Evolutionary conservation across 2,888 invertebrate species (phyloP).

Genomic region (Mythimna vitellina): DNA sequence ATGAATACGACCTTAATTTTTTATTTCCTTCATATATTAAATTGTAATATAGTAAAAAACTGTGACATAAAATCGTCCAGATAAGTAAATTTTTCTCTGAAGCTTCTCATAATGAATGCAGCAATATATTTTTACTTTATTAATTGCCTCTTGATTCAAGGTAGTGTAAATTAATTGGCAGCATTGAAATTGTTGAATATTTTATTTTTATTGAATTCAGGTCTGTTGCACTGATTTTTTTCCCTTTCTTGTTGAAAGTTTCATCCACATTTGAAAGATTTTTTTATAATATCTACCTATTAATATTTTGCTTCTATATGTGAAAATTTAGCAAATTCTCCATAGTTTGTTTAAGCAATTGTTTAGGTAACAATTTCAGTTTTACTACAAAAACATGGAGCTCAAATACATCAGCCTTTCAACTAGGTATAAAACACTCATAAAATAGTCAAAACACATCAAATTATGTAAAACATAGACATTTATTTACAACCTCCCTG

Average conservation of each 20-base stretch:
- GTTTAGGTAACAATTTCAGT: slow-evolving; percentile 6
- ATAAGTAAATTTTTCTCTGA: neutral
- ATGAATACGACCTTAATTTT: neutral
- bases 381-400: slow-evolving; percentile 9
- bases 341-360: slow-evolving; percentile 1
- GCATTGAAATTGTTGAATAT: neutral
- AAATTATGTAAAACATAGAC: slow-evolving; percentile 65
- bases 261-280: neutral
- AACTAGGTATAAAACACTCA: slow-evolving; percentile 29
- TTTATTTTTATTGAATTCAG: neutral
- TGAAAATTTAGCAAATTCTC: neutral
- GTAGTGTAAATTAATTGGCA: neutral
- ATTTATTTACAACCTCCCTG: slow-evolving; percentile 66
- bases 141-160: neutral
- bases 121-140: slow-evolving; percentile 8
- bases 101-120: slow-evolving; percentile 1
- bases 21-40: neutral
- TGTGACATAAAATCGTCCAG: neutral
- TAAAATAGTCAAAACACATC: slow-evolving; percentile 58
- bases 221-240: neutral
- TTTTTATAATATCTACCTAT: neutral
- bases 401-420: slow-evolving; percentile 20
- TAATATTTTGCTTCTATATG: neutral
- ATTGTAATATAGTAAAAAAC: neutral
- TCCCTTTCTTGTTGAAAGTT: neutral